Evolutionary conservation across 2,888 invertebrate genomes (phyloP).

Genomic region (Nomada lathburiana): DNA sequence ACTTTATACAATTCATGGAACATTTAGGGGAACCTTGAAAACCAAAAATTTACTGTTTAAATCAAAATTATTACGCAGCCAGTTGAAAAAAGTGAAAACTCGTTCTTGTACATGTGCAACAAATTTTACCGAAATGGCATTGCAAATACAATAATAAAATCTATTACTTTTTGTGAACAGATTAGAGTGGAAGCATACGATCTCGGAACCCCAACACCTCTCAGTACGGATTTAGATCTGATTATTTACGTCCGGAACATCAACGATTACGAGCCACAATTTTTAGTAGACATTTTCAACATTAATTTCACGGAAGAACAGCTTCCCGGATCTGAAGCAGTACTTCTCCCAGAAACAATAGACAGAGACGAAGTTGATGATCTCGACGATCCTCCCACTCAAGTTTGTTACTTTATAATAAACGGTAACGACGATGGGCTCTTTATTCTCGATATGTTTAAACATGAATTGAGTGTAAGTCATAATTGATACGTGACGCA

Average conservation of each 20-base stretch:
- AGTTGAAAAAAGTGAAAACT: no score
- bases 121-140: background rate
- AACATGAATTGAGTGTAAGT: constrained; percentile 89
- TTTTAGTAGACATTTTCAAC: constrained; percentile 89
- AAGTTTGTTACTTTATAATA: constrained; percentile 97
- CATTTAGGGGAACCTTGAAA: no score
- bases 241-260: constrained; percentile 95
- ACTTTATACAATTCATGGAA: no score
- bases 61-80: no score
- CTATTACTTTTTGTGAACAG: constrained; percentile 84
- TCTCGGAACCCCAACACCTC: constrained; percentile 93
- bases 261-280: constrained; percentile 95
- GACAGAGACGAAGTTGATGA: constrained; percentile 95
- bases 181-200: constrained; percentile 96
- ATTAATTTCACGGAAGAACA: constrained; percentile 90
- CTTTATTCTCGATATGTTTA: constrained; percentile 90
- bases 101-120: background rate
- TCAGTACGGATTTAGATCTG: constrained; percentile 94
- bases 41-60: no score
- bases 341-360: constrained; percentile 91
- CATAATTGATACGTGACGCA: background rate
- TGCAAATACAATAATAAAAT: background rate
- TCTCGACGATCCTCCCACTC: constrained; percentile 91
- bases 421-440: constrained; percentile 91
- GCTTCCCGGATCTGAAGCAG: constrained; percentile 88